Base-by-base conservation (phyloP, 92 coral and sea anemone species). In the Phenganax subtilis region DNA sequence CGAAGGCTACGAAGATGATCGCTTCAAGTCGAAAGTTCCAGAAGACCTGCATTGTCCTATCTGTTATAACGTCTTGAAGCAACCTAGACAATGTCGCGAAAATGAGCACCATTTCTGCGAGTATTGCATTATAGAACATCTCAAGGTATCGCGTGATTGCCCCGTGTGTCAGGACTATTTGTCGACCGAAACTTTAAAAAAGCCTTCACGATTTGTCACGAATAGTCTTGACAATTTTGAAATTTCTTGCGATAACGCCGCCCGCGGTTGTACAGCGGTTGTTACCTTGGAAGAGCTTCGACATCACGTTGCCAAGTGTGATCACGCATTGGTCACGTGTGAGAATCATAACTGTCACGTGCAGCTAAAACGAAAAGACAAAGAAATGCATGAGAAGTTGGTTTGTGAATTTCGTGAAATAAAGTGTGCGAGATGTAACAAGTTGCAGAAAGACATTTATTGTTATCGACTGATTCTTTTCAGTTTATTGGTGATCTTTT, bases 81-180 rank as follows among this genome's bases (percentile, higher is more conserved):
- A 76, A 3, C 81, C 81, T 57, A 59, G 31, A 6, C 81, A 76
- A 44, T 76, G 81, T 30, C 11, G 16, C 6, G 54, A 29, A 57
- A 76, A 76, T 30, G 81, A 76, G 54, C 81, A 76, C 56, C 59
- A 76, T 29, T 76, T 76, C 60, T 76, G 81, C 60, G 54, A 61
- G 15, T 8, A 61, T 25, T 76, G 81, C 57, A 76, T 76, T 16
- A 10, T 10, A 3, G 27, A 69, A 3, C 70, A 76, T 59, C 70
- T 76, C 9, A 15, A 10, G 31, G 27, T 7, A 9, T 76, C 81
- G 8, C 27, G 27, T 15, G 14, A 20, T 0, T 76, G 81, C n/a
- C 81, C 81, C 12, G 6, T 59, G 69, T 76, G 81, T 12, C 52
- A 57, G 54, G 71, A 76, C 7, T 31, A 57, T n/a, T 47, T 76